A percentile compares a stretch with the other conserved stretches of the same genome.
Evolutionary conservation across 2,797 vertebrate genomes (phyloP).

Genomic region (Dryobates pubescens): DNA sequence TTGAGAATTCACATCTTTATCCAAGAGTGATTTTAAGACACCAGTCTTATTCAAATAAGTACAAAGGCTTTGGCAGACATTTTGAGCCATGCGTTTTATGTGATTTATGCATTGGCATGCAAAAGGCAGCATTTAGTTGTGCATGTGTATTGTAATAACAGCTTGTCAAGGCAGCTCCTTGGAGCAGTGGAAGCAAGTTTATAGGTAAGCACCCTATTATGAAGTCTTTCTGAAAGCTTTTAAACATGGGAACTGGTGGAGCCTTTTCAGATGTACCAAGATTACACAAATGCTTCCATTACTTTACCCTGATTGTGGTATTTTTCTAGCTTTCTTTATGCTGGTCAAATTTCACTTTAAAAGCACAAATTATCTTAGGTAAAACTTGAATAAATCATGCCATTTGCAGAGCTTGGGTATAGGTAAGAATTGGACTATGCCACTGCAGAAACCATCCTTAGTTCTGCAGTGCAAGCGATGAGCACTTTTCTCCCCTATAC

Average conservation of each 20-base stretch:
- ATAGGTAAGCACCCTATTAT: not conserved
- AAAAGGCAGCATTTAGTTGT: conserved; percentile 14
- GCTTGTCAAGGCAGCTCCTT: not conserved
- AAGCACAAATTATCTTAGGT: not conserved
- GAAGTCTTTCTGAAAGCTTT: not conserved
- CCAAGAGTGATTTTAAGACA: not conserved
- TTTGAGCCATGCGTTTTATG: not conserved
- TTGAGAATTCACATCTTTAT: conserved; percentile 28
- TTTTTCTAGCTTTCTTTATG: not conserved
- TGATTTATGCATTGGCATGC: not conserved
- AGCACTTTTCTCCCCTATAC: not conserved
- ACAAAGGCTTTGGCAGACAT: not conserved
- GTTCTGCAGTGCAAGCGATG: not conserved
- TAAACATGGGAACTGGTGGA: not conserved
- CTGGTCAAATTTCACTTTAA: not conserved
- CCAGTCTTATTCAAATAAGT: not conserved
- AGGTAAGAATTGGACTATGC: not conserved
- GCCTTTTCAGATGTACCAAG: not conserved
- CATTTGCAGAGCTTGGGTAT: not conserved
- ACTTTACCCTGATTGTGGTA: not conserved
- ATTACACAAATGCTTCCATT: not conserved
- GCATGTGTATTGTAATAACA: accelerated
- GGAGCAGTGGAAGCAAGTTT: not conserved
- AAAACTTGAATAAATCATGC: not conserved
- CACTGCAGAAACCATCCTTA: not conserved